A percentile compares a stretch with the other conserved stretches of the same genome.
Conservation (phyloP, 2,888 invertebrate genomes). For the Lepas anatifera region DNA sequence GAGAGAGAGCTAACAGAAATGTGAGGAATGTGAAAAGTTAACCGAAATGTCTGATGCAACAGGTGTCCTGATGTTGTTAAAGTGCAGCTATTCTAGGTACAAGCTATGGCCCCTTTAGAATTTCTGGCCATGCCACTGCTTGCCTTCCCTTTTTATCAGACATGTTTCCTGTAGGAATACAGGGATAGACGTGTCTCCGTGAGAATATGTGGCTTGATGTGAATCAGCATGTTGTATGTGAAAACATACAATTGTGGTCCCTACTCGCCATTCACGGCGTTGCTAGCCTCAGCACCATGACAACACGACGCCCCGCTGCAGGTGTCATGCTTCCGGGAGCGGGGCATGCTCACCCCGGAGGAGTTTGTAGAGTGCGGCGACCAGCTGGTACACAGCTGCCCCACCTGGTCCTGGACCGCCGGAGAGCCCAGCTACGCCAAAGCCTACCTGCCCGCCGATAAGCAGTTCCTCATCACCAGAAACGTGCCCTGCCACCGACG, state of each 20-base stretch:
- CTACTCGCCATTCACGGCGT: not conserved
- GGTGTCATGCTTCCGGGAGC: slow-evolving; percentile 96
- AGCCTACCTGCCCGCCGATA: slow-evolving; percentile 80
- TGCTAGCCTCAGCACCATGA: not conserved
- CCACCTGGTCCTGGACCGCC: slow-evolving; percentile 96
- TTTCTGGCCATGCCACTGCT: too few relatives aligned
- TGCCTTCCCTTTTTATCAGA: too few relatives aligned
- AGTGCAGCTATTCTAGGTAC: too few relatives aligned
- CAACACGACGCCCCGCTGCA: slow-evolving; percentile 33
- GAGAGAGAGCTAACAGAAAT: too few relatives aligned
- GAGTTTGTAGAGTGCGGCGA: slow-evolving; percentile 99
- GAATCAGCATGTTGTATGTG: not conserved
- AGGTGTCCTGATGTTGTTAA: too few relatives aligned
- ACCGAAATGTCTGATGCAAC: too few relatives aligned
- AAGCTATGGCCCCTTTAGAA: too few relatives aligned
- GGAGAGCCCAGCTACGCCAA: slow-evolving; percentile 84
- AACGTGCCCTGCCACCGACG: slow-evolving; percentile 94
- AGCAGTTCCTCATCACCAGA: slow-evolving; percentile 91
- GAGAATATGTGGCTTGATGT: not conserved
- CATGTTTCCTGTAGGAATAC: too few relatives aligned
- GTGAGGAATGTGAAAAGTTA: too few relatives aligned
- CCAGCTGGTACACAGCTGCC: slow-evolving; percentile 96
- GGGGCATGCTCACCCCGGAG: slow-evolving; percentile 95
- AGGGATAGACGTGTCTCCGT: not conserved
- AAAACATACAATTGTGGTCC: not conserved